Base-by-base conservation (phyloP, 2,113 vertebrate species). In the Macroglossus sobrinus region DNA sequence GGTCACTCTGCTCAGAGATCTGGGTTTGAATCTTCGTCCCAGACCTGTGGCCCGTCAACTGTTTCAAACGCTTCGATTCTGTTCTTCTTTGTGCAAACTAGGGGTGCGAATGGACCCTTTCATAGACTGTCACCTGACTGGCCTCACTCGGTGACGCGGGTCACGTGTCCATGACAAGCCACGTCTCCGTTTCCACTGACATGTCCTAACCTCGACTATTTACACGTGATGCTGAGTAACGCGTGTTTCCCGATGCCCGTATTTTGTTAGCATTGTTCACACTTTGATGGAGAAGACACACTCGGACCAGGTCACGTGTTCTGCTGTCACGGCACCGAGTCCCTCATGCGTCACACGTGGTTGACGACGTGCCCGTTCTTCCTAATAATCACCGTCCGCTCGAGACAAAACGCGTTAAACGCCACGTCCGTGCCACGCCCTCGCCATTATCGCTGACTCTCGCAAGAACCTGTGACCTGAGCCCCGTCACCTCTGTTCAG, bases 311-410 rank as follows among this genome's bases (percentile, higher is more conserved):
- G 82, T 2, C 12, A 4, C 47, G 11, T 2, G 2, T 4, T 75
- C 38, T 59, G 38, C 18, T 72, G 43, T 21, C 11, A 21, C 1
- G 55, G 22, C 5, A 9, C 63, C 66, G 35, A 24, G 35, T 8
- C 47, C 1, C 0, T 14, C 9, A 16, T 3, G 28, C 12, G 5
- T 22, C n/a, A 9, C 1, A 0, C 4, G 61, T 15, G 7, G 4
- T 55, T 3, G n/a, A 16, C 22, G 47, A 14, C 4, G 9, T 24
- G 21, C 7, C 6, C 4, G 13, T 3, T 53, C 28, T 33, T 38
- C 18, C 14, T 47, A 19, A 35, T 33, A 38, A 24, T n/a, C 2
- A 16, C 6, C 14, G 55, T 24, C 0, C 2, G 9, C n/a, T 5
- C 43, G 57, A 61, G 21, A n/a, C 28, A 16, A 84, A 3, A 7